A percentile compares a stretch with the other conserved stretches of the same genome.
These are phyloP conservation scores for Aspidapion aeneum DNA, from an alignment of 2,888 invertebrate species.

Conservation along the genomic window DNA sequence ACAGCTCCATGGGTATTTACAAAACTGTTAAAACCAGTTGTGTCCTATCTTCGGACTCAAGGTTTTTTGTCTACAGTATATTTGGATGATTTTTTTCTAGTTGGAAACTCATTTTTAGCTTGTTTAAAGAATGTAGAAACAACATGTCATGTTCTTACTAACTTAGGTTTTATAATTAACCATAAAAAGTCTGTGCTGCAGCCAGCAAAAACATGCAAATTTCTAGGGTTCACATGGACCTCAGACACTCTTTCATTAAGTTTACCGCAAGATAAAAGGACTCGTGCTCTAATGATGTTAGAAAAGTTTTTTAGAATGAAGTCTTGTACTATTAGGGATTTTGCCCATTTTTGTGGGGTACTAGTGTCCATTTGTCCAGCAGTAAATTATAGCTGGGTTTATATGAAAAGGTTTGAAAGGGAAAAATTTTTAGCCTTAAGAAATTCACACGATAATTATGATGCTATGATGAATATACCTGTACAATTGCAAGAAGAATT, in stretches of 20 bases:
- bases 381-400: conserved; percentile 9
- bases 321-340: conserved; percentile 3
- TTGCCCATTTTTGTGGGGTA: conserved; percentile 22
- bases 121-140: conserved; percentile 21
- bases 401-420: conserved; percentile 13
- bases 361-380: conserved; percentile 25
- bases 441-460: conserved; percentile 1
- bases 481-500: not conserved
- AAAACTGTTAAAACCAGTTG: conserved; percentile 27
- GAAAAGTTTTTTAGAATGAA: not conserved
- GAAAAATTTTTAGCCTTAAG: conserved; percentile 3
- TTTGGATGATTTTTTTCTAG: conserved; percentile 26
- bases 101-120: conserved; percentile 17
- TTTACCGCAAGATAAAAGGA: conserved; percentile 12
- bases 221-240: conserved; percentile 5
- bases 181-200: too few species aligned
- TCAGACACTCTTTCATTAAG: conserved; percentile 4
- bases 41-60: conserved; percentile 18
- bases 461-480: not conserved
- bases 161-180: not conserved
- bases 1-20: conserved; percentile 30
- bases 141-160: not conserved
- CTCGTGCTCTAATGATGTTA: too few species aligned
- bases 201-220: not conserved
- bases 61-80: conserved; percentile 12